These are phyloP conservation scores for Laticauda laticaudata DNA, from an alignment of 2,113 vertebrate genomes.

Conservation along the genomic window DNA sequence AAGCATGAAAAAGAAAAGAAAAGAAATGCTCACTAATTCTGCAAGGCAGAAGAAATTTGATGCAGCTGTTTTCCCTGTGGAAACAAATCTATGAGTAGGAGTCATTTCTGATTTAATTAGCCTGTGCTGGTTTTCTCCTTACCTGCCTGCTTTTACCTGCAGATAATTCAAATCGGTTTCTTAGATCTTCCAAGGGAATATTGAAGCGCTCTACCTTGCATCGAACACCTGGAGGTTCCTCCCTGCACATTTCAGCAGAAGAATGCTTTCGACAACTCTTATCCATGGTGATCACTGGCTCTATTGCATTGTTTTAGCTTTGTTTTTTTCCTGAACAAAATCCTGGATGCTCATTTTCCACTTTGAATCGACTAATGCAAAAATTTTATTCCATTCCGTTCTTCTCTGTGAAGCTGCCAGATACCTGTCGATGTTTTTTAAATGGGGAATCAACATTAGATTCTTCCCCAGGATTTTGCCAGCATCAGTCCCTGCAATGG, in stretches of 20 bases:
- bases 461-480: slow-evolving; percentile 1
- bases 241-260: slow-evolving; percentile 40
- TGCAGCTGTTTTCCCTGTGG: not conserved
- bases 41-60: not conserved
- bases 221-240: slow-evolving; percentile 31
- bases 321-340: not conserved
- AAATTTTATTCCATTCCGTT: not conserved
- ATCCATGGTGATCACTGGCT: not conserved
- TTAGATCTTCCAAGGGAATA: slow-evolving; percentile 71
- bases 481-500: not conserved
- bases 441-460: not conserved
- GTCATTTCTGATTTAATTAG: not conserved
- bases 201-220: slow-evolving; percentile 60
- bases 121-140: slow-evolving; percentile 12
- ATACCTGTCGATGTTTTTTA: not conserved
- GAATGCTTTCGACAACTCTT: not conserved
- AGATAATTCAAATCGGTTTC: slow-evolving; percentile 71
- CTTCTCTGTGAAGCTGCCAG: not conserved
- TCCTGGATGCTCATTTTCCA: not conserved
- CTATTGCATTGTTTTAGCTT: not conserved
- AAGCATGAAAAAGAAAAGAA: not conserved
- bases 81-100: not conserved
- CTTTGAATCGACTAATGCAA: not conserved
- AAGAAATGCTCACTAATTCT: not conserved
- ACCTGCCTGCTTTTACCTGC: slow-evolving; percentile 57